Base-by-base conservation (phyloP, 2,113 vertebrate species). In the Falcunculus frontatus region DNA sequence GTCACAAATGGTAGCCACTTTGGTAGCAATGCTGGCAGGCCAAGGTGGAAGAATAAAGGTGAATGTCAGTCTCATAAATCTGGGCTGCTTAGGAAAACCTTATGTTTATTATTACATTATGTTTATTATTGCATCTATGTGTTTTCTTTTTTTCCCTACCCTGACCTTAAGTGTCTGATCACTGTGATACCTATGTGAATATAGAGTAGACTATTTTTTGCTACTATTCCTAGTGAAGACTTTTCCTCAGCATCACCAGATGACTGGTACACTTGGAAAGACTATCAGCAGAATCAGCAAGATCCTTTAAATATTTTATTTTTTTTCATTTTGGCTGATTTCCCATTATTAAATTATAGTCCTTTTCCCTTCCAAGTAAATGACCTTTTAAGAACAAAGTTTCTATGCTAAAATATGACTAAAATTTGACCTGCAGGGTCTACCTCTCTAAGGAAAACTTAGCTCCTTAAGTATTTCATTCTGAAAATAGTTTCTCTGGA, bases 41-140 rank as follows among this genome's bases (percentile, higher is more conserved):
- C 70, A 32, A 74, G 60, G 33, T 83, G 39, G 65, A 92, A 70
- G 84, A 95, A 80, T 85, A 83, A 35, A 96, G 59, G 91, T 73
- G 93, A 95, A 87, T 74, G 52, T 92, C 89, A 94, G 29, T 76
- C 60, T 97, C 81, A 95, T 87, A 84, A 96, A 60, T 90, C 83
- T 94, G 19, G 16, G 27, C 79, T 90, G 77, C 90, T 96, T 95
- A 81, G 63, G 81, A 92, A 93, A 88, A 92, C 47, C 39, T 63
- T n/a, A n/a, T n/a, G 33, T 73, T 77, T 87, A 23, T 87, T 53
- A 74, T 69, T 90, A 26, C 49, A 69, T 49, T n/a, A n/a, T n/a
- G 33, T 73, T 77, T 87, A 23, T 87, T 53, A 74, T 69, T 90
- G 23, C 49, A 69, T 49, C 56, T 72, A 26, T 23, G 50, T 63